phyloP scores from a whole-genome alignment of 2,797 vertebrate species.

The Amniataba percoides region DNA sequence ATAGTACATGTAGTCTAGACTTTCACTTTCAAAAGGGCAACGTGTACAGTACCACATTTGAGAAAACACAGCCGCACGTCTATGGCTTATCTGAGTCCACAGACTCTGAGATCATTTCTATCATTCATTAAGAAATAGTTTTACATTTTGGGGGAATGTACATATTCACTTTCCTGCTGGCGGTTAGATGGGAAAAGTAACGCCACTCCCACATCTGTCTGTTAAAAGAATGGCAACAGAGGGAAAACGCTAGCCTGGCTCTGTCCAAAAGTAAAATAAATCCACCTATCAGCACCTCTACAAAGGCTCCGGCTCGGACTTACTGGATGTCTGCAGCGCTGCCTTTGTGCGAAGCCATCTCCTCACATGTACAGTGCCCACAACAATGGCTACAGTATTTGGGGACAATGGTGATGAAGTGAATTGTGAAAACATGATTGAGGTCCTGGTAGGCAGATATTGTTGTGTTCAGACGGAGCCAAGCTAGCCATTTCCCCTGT shows the following conservation, averaged over 20 bases:
- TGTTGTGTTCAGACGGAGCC: neutral
- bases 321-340: conserved; percentile 47
- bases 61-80: conserved; percentile 35
- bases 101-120: neutral
- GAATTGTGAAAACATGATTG: conserved; percentile 78
- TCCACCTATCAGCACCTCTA: neutral
- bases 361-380: conserved; percentile 70
- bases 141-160: neutral
- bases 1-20: conserved; percentile 29
- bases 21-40: conserved; percentile 38
- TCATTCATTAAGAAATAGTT: conserved; percentile 2
- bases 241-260: neutral
- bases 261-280: neutral
- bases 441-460: neutral
- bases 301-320: conserved; percentile 35
- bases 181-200: neutral
- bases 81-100: conserved; percentile 33
- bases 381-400: conserved; percentile 83
- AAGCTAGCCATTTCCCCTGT: neutral
- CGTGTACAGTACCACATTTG: conserved; percentile 24
- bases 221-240: conserved; percentile 2
- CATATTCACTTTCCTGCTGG: neutral
- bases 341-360: conserved; percentile 64
- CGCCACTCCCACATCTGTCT: neutral
- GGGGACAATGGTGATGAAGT: conserved; percentile 79